Base-by-base conservation (phyloP, 1,140 invertebrate genomes). In the Papilio polyxenes region DNA sequence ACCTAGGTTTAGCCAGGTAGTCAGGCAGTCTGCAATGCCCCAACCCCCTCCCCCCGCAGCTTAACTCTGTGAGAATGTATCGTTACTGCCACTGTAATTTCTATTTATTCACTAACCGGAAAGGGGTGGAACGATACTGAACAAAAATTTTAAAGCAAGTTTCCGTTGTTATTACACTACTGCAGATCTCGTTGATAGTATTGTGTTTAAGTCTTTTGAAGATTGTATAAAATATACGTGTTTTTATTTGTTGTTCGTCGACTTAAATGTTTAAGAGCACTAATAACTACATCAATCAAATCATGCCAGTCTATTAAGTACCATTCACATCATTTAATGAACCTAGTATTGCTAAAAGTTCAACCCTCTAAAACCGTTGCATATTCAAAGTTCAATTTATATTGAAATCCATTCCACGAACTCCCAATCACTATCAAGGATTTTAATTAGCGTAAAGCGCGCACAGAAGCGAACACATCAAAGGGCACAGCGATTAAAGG, bases 1-100 rank as follows among this genome's bases (percentile, higher is more conserved):
- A 90, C 87, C 89, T 88, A 89, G 91, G 85, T 89, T 86, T 87
- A 89, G 86, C 84, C 88, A 91, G 91, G 89, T 90, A 90, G 81
- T 82, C 83, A 75, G 78, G 62, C 23, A 65, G 62, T 65, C 62
- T 81, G 80, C 77, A 86, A 86, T 86, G 81, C 82, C 51, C 53
- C 82, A 53, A 77, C 80, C 82, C 53, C 80, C 80, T 76, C 81
- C 81, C 74, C 82, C 82, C 85, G 84, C 85, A 82, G 85, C 85
- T 87, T 87, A 89, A 87, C 85, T 77, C 75, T 56, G 75, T 31
- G 48, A 77, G 51, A 76, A 76, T 51, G 75, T 77, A 77, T 77
- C 75, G 75, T 77, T 77, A 77, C 75, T 77, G 75, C 75, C 51
- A 13, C 51, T 53, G 56, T 79, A 79, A 79, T 79, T 79, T 79